Evolutionary conservation across 2,888 invertebrate species (phyloP).

Genomic region (Pollenia labialis): DNA sequence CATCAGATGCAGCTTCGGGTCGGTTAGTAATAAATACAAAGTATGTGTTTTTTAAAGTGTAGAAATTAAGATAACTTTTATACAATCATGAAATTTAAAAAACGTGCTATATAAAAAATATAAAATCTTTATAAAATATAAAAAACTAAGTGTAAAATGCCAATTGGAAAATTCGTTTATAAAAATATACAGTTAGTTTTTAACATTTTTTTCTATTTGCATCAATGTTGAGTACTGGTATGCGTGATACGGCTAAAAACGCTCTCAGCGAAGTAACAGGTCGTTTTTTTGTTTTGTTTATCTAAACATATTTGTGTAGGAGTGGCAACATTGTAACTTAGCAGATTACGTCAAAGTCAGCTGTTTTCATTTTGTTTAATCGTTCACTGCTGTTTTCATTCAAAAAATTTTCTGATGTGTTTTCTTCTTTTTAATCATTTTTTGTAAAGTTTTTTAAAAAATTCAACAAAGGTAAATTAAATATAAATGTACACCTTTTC

Average conservation of each 20-base stretch:
- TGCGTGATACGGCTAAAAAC: neutral
- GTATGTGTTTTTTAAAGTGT: neutral
- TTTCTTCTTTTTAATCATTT: slow-evolving; percentile 3
- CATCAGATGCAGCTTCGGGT: slow-evolving; percentile 19
- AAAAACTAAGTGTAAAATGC: neutral
- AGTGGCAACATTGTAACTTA: slow-evolving; percentile 17
- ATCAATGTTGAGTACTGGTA: neutral
- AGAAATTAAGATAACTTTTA: neutral
- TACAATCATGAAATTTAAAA: neutral
- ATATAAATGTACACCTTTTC: too few species aligned
- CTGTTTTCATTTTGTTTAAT: slow-evolving; percentile 27
- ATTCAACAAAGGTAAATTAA: slow-evolving; percentile 13
- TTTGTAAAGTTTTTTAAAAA: neutral
- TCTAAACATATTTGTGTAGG: too few species aligned
- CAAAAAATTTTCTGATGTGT: neutral
- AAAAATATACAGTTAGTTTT: slow-evolving; percentile 25
- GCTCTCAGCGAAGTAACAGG: slow-evolving; percentile 62
- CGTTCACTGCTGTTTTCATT: slow-evolving; percentile 10
- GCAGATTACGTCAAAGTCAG: slow-evolving; percentile 32
- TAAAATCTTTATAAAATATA: slow-evolving; percentile 10
- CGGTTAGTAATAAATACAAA: slow-evolving; percentile 10
- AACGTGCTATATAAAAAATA: neutral
- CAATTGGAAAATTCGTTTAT: slow-evolving; percentile 9
- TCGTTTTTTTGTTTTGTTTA: slow-evolving; percentile 38
- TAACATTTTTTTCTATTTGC: slow-evolving; percentile 1